Evolutionary conservation across 2,113 vertebrate genomes (phyloP), one percentile per base, ranked within the genome.

Genomic region (Cyphomyrus plagiostoma): DNA sequence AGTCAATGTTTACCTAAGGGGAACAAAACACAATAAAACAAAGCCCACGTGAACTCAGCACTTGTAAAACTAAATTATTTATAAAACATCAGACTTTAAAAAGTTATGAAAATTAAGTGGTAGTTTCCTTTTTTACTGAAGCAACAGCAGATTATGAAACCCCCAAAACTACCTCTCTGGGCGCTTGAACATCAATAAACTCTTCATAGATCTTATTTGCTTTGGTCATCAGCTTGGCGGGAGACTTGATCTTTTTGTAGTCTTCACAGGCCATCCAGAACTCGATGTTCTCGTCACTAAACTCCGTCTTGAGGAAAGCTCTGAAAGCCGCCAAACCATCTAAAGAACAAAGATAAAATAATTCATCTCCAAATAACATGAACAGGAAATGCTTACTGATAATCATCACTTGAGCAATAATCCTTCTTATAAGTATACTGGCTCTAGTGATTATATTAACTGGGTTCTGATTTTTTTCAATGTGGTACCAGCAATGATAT

Each of bases 231-330:
- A 98, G 94, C 90, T 98, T 98, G 89, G 96, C 91, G 42, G 97
- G 95, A 0, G 96, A 97, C 39, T 96, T 97, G 74, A 96, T 97
- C 94, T 97, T 99, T 93, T 97, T 99, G 93, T 97, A 99, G 74
- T 99, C 98, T 91, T 99, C 98, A 0, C 98, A 99, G 4, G 97
- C 98, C 94, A 99, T 94, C 98, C 98, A 99, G 94, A 99, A 99
- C 92, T 99, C 98, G 0, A 99, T 97, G 91, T 99, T 99, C 93
- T 99, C 98, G 86, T 99, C 97, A 0, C 98, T 99, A 93, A 99
- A 99, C 93, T 99, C 98, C 0, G 97, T 97, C 94, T 98, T 97
- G 74, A 99, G 96, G 90, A 99, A 99, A 0, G 96, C 95, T 13
- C 96, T 95, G 94, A 99, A 99, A 9, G 97, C 97, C 0, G 95